Evolutionary conservation across 2,797 vertebrate genomes (phyloP), one percentile per base, ranked within the genome.

Genomic region (Alcedo atthis): DNA sequence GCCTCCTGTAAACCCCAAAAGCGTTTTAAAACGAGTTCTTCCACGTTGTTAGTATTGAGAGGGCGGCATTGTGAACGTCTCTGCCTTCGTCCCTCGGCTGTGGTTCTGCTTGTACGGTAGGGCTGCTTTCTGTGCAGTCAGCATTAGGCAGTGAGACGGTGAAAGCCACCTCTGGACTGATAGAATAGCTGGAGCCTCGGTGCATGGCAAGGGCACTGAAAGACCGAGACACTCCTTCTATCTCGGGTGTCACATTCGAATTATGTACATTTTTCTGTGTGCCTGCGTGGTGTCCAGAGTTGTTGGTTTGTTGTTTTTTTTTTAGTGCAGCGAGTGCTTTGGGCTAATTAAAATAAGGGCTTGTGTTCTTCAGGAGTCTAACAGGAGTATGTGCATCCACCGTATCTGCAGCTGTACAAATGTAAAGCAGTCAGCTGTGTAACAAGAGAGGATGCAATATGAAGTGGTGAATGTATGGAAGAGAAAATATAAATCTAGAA

Each of bases 41-140:
- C 6, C 22, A 0, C 4, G 0, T 10, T 30, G 24, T 42, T 5
- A 0, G 9, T 4, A 0, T 4, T 1, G 49, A 5, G 66, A 4
- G 5, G 8, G 53, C 3, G 25, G 1, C 25, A 2, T 6, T 3
- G 10, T 2, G 16, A 3, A 2, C 8, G 1, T 3, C 14, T 32
- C 9, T 6, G 6, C 54, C n/a, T 14, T 17, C 22, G 0, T 6
- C 12, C 13, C 22, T 11, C 30, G 4, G 12, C 33, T 7, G 10
- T 12, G 0, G 5, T 26, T 16, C 15, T 26, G 48, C 48, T 16
- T 26, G 48, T 49, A 16, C 25, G 48, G 8, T 49, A 26, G 15
- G 48, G 25, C 25, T 26, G 48, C 49, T 18, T 53, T 11, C n/a
- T 33, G 17, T 3, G 61, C 21, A 1, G 21, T 2, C 30, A 10